Evolutionary conservation across 2,888 invertebrate species (phyloP).

Genomic region (Tetragonula carbonaria): DNA sequence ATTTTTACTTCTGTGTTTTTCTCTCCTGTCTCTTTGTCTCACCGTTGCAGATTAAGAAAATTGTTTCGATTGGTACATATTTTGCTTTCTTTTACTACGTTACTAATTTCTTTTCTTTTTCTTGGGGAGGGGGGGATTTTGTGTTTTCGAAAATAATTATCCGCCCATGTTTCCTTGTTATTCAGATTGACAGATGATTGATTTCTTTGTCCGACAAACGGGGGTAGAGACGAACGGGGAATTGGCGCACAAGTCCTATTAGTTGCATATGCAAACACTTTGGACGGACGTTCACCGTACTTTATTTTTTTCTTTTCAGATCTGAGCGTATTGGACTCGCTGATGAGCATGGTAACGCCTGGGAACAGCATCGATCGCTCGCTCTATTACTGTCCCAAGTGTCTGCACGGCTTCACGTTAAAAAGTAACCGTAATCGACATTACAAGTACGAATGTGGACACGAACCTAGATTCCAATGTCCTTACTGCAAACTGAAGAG

Average conservation of each 20-base stretch:
- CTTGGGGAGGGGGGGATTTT: too few relatives aligned
- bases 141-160: too few relatives aligned
- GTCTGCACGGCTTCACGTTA: conserved; percentile 75
- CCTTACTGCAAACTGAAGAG: conserved; percentile 81
- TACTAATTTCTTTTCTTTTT: not conserved
- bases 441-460: conserved; percentile 82
- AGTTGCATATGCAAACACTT: not conserved
- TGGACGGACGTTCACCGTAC: conserved; percentile 47
- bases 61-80: not conserved
- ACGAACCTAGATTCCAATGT: conserved; percentile 82
- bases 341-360: conserved; percentile 58
- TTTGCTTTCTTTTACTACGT: not conserved
- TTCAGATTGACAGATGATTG: not conserved
- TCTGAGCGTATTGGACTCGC: conserved; percentile 64
- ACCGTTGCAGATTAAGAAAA: not conserved
- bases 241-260: not conserved
- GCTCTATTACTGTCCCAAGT: conserved; percentile 76
- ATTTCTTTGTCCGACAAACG: not conserved
- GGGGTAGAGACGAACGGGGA: not conserved
- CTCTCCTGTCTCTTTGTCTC: not conserved
- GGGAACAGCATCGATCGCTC: not conserved
- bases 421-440: conserved; percentile 81
- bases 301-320: conserved; percentile 69
- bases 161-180: not conserved
- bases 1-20: not conserved